Evolutionary conservation across 2,888 invertebrate genomes (phyloP), one percentile per base, ranked within the genome.

Genomic region (Microctonus brassicae): DNA sequence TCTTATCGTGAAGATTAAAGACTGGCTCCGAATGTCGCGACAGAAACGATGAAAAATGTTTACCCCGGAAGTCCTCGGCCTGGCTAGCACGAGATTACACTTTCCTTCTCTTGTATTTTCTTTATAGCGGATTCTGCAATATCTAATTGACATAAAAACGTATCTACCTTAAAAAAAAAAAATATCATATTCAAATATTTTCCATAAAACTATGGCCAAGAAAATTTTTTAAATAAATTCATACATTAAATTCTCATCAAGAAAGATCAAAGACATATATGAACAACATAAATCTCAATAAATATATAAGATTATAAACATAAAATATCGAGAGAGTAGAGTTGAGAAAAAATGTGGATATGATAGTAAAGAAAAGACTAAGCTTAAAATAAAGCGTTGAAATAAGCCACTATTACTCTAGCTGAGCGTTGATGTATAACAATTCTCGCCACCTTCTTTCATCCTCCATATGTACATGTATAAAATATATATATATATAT

Each of bases 391-490:
- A 76, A 76, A 77, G 76, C n/a, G n/a, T n/a, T n/a, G n/a, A n/a
- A n/a, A n/a, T n/a, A n/a, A n/a, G n/a, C 75, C 62, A 61, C 75
- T 72, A 77, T 78, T 75, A 76, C 75, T 77, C 73, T 62, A 62
- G 74, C 75, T 77, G 71, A 76, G 70, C 75, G 72, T 72, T 72
- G 71, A 75, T 74, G 70, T 73, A 74, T 74, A 62, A 62, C 10
- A 22, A 39, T 39, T 24, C 62, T 11, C 36, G 10, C 52, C 63
- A 29, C 33, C 42, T 26, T 17, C 33, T 17, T 64, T 42, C 52
- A 29, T 24, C 17, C 42, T 29, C 52, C 10, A 24, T n/a, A n/a
- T n/a, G n/a, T n/a, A n/a, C n/a, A n/a, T n/a, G n/a, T 29, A 26
- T 26, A 62, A 17, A 42, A 34, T 52, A 20, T 52, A 42, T 17